Base-by-base conservation (phyloP, 2,113 vertebrate species). In the Barnardius zonarius region DNA sequence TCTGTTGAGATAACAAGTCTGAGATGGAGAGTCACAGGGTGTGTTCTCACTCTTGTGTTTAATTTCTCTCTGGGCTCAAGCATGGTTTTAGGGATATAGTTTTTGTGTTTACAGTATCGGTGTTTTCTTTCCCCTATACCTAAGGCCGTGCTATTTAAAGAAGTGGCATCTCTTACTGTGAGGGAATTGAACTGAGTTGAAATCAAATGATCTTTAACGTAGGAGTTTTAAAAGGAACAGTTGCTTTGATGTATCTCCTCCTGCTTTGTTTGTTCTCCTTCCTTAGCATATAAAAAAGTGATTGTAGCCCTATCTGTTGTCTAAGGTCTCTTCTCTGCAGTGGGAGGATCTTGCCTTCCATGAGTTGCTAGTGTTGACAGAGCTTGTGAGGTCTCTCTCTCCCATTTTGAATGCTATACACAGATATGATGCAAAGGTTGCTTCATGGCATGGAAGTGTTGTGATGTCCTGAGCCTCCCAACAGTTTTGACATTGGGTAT, bases 391-490 rank as follows among this genome's bases (percentile, higher is more conserved):
- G 10, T 48, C 82, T 22, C 35, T 57, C 4, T 24, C 33, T 59
- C 6, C 35, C 5, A 0, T 23, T 54, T 16, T 55, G 28, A 57
- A 8, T 3, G 1, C 27, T 28, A 0, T 6, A 1, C 16, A 11
- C 24, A 43, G 70, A 62, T 8, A 22, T 24, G 27, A 23, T 19
- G 74, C 61, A 22, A 31, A 28, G 46, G 25, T 25, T 27, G 37
- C 30, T 5, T 35, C 25, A 1, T 8, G 41, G 27, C 27, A 0
- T 15, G 39, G 49, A 13, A 57, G 67, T 30, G 44, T 7, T 73
- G 16, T 43, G 70, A 28, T 59, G 44, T 30, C 35, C 61, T 41
- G 33, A 74, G 74, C 11, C 2, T n/a, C 30, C 3, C 3, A 54
- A 17, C 14, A 54, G 37, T 83, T 82, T 22, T 54, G 72, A 7